Evolutionary conservation across 1,140 invertebrate species (phyloP).

Genomic region (Argopecten irradians): DNA sequence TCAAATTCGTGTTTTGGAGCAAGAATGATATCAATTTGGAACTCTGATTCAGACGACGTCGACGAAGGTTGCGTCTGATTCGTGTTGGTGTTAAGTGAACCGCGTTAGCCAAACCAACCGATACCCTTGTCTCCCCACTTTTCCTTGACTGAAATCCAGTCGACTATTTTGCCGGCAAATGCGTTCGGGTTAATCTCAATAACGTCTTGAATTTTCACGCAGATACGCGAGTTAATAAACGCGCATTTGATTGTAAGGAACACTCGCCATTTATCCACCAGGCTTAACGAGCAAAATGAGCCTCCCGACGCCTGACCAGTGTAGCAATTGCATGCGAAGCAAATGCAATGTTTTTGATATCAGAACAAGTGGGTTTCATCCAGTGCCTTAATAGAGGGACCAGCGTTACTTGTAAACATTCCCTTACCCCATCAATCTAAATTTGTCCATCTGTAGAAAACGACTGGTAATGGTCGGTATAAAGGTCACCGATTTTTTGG

Average conservation of each 20-base stretch:
- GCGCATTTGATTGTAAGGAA: slow-evolving; percentile 38
- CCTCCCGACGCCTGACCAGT: background rate
- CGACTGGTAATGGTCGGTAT: background rate
- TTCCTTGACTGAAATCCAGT: background rate
- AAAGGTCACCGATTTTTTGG: slow-evolving; percentile 31
- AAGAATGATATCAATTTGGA: background rate
- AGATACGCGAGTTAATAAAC: background rate
- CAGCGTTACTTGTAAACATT: slow-evolving; percentile 26
- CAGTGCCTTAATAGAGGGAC: background rate
- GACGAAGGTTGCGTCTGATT: background rate
- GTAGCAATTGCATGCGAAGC: slow-evolving; percentile 20
- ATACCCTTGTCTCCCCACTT: background rate
- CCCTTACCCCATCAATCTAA: slow-evolving; percentile 33
- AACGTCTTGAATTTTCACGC: background rate
- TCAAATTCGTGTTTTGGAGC: background rate
- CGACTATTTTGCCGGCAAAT: background rate
- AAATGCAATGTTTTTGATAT: slow-evolving; percentile 24
- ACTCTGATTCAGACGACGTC: background rate
- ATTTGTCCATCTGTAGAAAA: slow-evolving; percentile 29
- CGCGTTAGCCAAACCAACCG: background rate
- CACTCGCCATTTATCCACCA: background rate
- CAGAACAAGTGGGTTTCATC: background rate
- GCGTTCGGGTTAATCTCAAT: background rate
- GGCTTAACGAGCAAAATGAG: background rate
- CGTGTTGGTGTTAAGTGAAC: background rate